Evolutionary conservation across 2,888 invertebrate genomes (phyloP), one percentile per base, ranked within the genome.

Genomic region (Caenorhabditis sulstoni): DNA sequence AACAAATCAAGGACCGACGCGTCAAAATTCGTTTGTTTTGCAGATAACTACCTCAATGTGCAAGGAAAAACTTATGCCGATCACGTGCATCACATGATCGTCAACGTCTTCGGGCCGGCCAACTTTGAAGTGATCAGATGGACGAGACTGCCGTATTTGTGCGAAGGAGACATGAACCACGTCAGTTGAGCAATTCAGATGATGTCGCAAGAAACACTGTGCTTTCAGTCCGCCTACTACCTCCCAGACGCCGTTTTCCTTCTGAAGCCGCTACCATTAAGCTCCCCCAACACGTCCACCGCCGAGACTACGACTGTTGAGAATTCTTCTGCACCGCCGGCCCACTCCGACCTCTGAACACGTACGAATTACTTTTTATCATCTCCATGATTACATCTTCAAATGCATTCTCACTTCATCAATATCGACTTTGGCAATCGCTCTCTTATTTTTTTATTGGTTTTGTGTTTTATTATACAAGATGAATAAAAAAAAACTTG

Each of bases 111-210:
- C 23, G 92, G 93, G 79, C 94, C 94, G 0, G 91, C 93, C 59
- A 94, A 94, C 3, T 95, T 95, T 91, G 82, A 86, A 74, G 93
- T 97, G 47, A 93, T 94, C 55, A 93, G 93, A 5, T 98, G 97
- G 95, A 94, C 95, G 12, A 93, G 95, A 87, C 93, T 96, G 49
- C 98, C 98, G 0, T 98, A 98, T 91, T 92, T 99, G 45, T 98
- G 97, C 91, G 97, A 99, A 91, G 98, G 98, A 0, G 97, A 98
- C 58, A 67, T 86, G 55, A 71, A 79, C 47, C 62, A 82, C 71
- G 88, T 87, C 35, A 64, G 67, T 64, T 18, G 45, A 53, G 68
- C 12, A 35, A 14, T 12, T 12, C 4, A 22, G n/a, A 4, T 37
- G 18, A 49, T 29, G 7, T 29, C 29, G 29, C 29, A 29, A 5